A percentile compares a stretch with the other conserved stretches of the same genome.
Evolutionary conservation across 2,888 invertebrate genomes (phyloP).

Genomic region (Chrysina gloriosa): DNA sequence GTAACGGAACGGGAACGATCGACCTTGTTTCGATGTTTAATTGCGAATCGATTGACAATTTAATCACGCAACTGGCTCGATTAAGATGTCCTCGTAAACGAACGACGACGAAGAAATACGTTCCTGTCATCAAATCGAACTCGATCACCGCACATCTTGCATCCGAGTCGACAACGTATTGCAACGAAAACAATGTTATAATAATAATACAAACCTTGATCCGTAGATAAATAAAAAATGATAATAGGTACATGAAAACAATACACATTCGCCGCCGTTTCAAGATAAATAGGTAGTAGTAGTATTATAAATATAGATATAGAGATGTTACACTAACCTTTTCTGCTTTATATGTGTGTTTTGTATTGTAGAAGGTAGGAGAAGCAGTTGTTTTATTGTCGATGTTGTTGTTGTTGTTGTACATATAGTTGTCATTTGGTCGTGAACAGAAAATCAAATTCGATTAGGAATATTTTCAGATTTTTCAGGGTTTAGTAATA

Average conservation of each 20-base stretch:
- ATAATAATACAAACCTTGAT: constrained; percentile 50
- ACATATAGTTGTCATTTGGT: constrained; percentile 32
- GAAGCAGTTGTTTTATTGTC: constrained; percentile 32
- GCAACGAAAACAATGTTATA: constrained; percentile 34
- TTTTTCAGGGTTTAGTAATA: no score
- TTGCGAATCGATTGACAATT: no score
- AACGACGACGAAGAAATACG: neutral
- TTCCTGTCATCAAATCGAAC: neutral
- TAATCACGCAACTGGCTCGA: neutral
- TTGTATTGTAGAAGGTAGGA: constrained; percentile 23
- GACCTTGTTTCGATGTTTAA: no score
- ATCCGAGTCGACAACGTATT: neutral
- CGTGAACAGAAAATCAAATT: constrained; percentile 17
- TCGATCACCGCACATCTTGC: neutral
- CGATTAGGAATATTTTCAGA: no score
- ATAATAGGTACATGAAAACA: constrained; percentile 12
- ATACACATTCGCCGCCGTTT: constrained; percentile 18
- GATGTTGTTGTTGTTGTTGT: constrained; percentile 17
- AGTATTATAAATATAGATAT: constrained; percentile 15
- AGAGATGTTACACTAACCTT: constrained; percentile 28
- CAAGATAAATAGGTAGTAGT: neutral
- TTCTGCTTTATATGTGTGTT: neutral
- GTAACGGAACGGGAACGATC: no score
- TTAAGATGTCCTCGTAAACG: neutral
- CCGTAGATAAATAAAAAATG: constrained; percentile 41